These are phyloP conservation scores for Perodicticus potto DNA, from an alignment of 2,797 vertebrate species.

Conservation along the genomic window DNA sequence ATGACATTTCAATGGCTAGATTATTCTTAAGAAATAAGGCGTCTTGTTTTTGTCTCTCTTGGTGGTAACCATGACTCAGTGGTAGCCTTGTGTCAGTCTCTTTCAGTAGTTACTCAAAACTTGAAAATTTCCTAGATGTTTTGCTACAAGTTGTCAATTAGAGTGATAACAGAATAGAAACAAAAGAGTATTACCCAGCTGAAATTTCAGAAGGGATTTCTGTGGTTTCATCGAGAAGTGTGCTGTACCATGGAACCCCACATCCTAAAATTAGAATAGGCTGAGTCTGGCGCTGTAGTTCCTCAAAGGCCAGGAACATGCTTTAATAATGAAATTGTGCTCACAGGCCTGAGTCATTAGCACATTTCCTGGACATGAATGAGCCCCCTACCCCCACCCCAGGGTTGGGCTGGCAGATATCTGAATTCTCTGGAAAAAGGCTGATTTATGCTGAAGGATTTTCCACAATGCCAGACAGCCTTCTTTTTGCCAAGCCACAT, in stretches of 20 bases:
- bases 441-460: constrained; percentile 65
- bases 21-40: constrained; percentile 55
- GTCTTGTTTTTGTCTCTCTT: background rate
- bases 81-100: background rate
- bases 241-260: constrained; percentile 34
- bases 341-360: constrained; percentile 64
- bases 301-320: constrained; percentile 67
- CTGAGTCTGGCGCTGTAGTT: constrained; percentile 38
- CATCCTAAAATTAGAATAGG: constrained; percentile 71
- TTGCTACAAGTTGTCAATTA: background rate
- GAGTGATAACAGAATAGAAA: constrained; percentile 74
- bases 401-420: background rate
- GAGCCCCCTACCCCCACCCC: background rate
- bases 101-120: background rate
- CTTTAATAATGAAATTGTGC: constrained; percentile 79
- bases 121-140: constrained; percentile 72
- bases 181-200: constrained; percentile 11
- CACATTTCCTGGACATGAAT: constrained; percentile 70
- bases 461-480: constrained; percentile 6
- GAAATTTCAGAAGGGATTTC: constrained; percentile 80
- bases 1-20: constrained; percentile 31
- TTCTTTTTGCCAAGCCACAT: background rate
- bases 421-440: constrained; percentile 75
- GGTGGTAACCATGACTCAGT: constrained; percentile 48
- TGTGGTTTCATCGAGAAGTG: constrained; percentile 72